Percentiles rank a stretch among this genome's conserved stretches.
Evolutionary conservation across 2,888 invertebrate genomes (phyloP).

Genomic region (Scelioninae gen. 2): DNA sequence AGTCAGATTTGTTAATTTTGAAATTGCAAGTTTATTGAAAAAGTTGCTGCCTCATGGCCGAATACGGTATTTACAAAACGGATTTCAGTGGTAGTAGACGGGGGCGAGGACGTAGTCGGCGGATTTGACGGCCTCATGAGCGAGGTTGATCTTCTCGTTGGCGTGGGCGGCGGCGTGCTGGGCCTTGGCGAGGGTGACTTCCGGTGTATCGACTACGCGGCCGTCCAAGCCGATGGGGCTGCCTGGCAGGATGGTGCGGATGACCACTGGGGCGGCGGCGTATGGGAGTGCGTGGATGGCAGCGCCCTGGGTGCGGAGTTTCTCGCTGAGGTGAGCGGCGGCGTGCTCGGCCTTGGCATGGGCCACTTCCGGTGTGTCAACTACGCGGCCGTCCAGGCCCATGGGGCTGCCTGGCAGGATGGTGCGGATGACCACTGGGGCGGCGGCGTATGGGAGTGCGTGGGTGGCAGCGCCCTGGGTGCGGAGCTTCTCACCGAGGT

Average conservation of each 20-base stretch:
- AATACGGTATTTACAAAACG: no score
- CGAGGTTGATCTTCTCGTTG: conserved; percentile 66
- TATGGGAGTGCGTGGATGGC: conserved; percentile 1
- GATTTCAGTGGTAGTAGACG: no score
- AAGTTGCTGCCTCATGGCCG: no score
- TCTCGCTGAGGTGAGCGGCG: no score
- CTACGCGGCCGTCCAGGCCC: neutral
- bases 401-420: neutral
- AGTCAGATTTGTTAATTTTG: no score
- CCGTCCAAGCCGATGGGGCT: conserved; percentile 65
- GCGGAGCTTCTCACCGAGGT: conserved; percentile 47
- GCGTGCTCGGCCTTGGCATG: neutral
- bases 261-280: conserved; percentile 12
- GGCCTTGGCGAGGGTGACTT: conserved; percentile 68
- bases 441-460: no score
- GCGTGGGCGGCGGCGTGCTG: conserved; percentile 69
- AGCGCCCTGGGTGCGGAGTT: no score
- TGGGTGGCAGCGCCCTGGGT: no score
- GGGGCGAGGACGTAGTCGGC: conserved; percentile 54
- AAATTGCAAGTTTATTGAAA: no score
- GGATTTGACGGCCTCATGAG: conserved; percentile 65
- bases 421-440: neutral
- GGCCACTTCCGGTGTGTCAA: no score
- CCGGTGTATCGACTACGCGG: conserved; percentile 68
- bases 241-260: conserved; percentile 48